Base-by-base conservation (phyloP, 2,113 vertebrate genomes). In the Ptilonorhynchus violaceus region DNA sequence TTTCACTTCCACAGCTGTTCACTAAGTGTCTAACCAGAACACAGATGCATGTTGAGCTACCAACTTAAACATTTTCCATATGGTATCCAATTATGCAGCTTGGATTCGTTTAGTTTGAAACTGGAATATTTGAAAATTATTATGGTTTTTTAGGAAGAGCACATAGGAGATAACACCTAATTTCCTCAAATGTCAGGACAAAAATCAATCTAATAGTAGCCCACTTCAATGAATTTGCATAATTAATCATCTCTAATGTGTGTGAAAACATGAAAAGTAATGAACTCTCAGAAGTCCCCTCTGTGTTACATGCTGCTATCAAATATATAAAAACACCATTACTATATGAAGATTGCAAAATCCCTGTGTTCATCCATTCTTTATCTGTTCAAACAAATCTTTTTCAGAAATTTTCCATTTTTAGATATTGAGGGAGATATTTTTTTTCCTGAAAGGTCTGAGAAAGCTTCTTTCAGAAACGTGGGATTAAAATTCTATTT, bases 1-100 rank as follows among this genome's bases (percentile, higher is more conserved):
- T 83, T 52, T 88, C 8, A 80, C 66, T 95, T 88, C 92, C 91
- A 93, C 89, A 97, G 90, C 62, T 90, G 84, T 44, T 96, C 84
- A 58, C 76, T 41, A n/a, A 74, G 53, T 60, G 90, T 76, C 89
- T 77, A 58, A 60, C 35, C 23, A 79, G 52, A 78, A 28, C 49
- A 78, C 35, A 89, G 89, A 75, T 41, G 6, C 77, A 75, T 64
- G 83, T 66, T 63, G 60, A 87, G 33, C 52, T 75, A 84, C 53
- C 52, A 82, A 49, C 6, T 78, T 64, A 56, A 95, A 94, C 13
- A 30, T 56, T 70, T 72, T 85, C 89, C 91, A 62, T 87, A 85
- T 60, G 66, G 47, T 19, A 52, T 18, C 52, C 60, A 81, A 20
- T 69, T 49, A 31, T 1, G 0, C 13, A 19, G 30, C 28, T 41